Evolutionary conservation across 1,140 invertebrate genomes (phyloP), one percentile per base, ranked within the genome.

Genomic region (Cepaea nemoralis): DNA sequence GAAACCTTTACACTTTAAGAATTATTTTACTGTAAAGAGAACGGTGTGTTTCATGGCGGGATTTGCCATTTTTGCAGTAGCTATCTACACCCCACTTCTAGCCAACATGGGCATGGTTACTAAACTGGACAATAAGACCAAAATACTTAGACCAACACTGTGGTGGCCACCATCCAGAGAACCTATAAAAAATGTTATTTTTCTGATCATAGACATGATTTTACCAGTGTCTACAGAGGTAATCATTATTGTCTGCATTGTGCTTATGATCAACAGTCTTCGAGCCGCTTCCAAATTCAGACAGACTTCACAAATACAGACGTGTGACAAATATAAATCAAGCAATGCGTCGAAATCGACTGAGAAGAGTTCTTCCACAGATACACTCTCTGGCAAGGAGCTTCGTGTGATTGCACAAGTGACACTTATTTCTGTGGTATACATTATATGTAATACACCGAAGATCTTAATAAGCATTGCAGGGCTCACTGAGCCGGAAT

Each of bases 1-100:
- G 1, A 77, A 39, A 66, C 75, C 75, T 19, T 40, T 77, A 8
- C 75, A 39, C 5, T 77, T 77, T 45, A 77, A 63, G 31, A 59
- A 77, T 37, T 14, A 6, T 24, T 77, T 77, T 42, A 39, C 48
- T 22, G 12, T 10, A n/a, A 2, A 27, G 2, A 59, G 35, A 59
- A 27, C 75, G 35, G 14, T 77, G 12, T 2, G 37, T 24, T 24
- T 66, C 16, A 24, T 77, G 1, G 35, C 31, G 10, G 75, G 48
- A n/a, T 63, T 39, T 14, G 14, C 35, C 2, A 14, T 63, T 3
- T 77, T 77, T 33, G n/a, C 75, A 5, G 19, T 77, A 19, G 75
- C 31, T 22, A 37, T 37, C 14, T 77, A 77, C 55, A 35, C 33
- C 6, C 75, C 55, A 35, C 22, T 77, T 35, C 37, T 77, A 22